Evolutionary conservation across 2,113 vertebrate genomes (phyloP), one percentile per base, ranked within the genome.

Genomic region (Anser cygnoides): DNA sequence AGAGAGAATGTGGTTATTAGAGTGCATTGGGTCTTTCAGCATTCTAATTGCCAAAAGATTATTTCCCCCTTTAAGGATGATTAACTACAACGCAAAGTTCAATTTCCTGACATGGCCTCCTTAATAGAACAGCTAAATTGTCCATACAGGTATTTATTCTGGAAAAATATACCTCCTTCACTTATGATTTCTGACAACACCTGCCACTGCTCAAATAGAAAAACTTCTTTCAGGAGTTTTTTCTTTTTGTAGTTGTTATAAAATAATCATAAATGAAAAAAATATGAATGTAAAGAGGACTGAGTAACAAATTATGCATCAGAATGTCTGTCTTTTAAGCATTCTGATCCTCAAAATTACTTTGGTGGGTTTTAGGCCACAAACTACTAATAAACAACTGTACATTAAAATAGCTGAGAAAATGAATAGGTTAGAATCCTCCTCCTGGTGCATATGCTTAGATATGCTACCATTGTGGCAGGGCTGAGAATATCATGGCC

Each of bases 21-120:
- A 63, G 28, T 84, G 57, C 3, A 0, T 29, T 57, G 31, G 6
- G 41, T 70, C 78, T 87, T 92, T 84, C 26, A 44, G 57, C 61
- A 58, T 84, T 90, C 80, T 92, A 90, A 92, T 95, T 75, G 29
- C 49, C 52, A 25, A 57, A 93, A 95, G 68, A 93, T 86, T 92
- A 84, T 92, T 93, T 93, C 21, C 35, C 57, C 37, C 46, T 87
- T 92, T 73, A 82, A 78, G 76, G 49, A 78, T 89, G 68, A 93
- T 92, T 96, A 94, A 62, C 57, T 92, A 26, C 39, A 87, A 92
- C 29, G 84, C 31, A 84, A 59, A 96, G 31, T 35, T 94, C 79
- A 72, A 26, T 95, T 96, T 94, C 58, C 61, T 84, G 66, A 75
- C 26, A 33, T 22, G 19, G 35, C 18, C 9, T 93, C 21, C 61